Evolutionary conservation across 1,140 invertebrate species (phyloP).

Genomic region (Apis florea): DNA sequence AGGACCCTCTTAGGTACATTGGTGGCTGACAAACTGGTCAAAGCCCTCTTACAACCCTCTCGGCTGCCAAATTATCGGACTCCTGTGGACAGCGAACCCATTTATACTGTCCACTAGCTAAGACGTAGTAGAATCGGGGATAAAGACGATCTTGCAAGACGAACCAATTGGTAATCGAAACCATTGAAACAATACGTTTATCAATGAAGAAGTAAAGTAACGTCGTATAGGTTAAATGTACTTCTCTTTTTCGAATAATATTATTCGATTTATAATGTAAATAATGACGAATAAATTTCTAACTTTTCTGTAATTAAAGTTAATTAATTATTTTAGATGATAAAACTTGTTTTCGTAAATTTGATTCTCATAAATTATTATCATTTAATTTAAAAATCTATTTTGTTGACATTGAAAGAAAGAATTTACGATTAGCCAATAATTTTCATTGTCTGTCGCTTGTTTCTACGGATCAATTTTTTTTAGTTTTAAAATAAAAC

Average conservation of each 20-base stretch:
- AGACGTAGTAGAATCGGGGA: conserved; percentile 30
- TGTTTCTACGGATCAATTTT: too few relatives aligned
- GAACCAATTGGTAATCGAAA: conserved; percentile 25
- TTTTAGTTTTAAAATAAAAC: too few relatives aligned
- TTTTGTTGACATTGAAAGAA: too few relatives aligned
- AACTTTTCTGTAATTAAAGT: too few relatives aligned
- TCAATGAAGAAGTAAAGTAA: neutral
- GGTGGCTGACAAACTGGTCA: conserved; percentile 76
- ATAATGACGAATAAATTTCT: neutral
- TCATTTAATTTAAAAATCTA: too few relatives aligned
- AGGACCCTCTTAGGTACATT: conserved; percentile 71
- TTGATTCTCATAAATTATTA: too few relatives aligned
- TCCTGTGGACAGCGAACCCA: conserved; percentile 75
- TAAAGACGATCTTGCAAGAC: conserved; percentile 27
- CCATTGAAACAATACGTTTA: neutral
- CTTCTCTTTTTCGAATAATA: neutral
- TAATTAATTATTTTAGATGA: too few relatives aligned
- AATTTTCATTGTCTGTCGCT: too few relatives aligned
- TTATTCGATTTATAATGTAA: neutral
- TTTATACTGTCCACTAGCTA: conserved; percentile 69
- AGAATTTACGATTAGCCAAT: too few relatives aligned
- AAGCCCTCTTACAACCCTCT: conserved; percentile 72
- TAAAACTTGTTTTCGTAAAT: too few relatives aligned
- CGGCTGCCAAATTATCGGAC: conserved; percentile 76
- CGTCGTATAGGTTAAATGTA: neutral